phyloP scores from a whole-genome alignment of 2,888 invertebrate genomes.

The Apodemia zela region DNA sequence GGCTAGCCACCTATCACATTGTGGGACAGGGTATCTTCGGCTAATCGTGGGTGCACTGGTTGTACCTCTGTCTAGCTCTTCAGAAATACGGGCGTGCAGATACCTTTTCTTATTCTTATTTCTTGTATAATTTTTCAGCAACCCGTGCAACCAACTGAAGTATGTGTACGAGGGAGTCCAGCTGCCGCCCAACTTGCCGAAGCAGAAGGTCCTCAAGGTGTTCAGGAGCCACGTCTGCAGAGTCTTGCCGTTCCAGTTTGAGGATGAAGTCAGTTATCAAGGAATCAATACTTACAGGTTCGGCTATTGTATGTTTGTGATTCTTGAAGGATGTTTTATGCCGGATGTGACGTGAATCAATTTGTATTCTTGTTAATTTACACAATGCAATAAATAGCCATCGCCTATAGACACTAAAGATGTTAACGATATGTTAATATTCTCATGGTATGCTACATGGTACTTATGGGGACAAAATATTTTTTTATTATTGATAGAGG shows the following conservation, averaged over 20 bases:
- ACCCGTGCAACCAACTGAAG: conserved; percentile 84
- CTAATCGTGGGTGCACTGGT: too few species aligned
- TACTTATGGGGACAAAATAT: too few species aligned
- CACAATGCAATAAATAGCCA: too few species aligned
- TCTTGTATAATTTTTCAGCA: conserved; percentile 49
- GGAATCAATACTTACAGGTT: conserved; percentile 78
- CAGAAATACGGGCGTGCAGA: too few species aligned
- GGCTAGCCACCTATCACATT: too few species aligned
- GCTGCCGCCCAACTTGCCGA: conserved; percentile 82
- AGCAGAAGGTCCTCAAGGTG: conserved; percentile 76
- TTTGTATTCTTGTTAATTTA: background rate
- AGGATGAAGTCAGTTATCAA: conserved; percentile 36
- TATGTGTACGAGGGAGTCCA: conserved; percentile 88
- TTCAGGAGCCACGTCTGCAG: conserved; percentile 91
- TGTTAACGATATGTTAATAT: too few species aligned
- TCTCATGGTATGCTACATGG: too few species aligned
- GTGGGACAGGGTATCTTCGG: too few species aligned
- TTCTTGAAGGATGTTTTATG: background rate
- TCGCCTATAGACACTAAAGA: too few species aligned
- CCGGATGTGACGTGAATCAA: background rate
- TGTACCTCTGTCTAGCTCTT: too few species aligned
- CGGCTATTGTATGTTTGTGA: conserved; percentile 34
- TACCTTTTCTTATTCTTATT: background rate
- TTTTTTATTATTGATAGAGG: too few species aligned
- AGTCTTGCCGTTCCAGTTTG: conserved; percentile 72